These are phyloP conservation scores for Lanistes nyassanus DNA, from an alignment of 1,140 invertebrate genomes.

Conservation along the genomic window DNA sequence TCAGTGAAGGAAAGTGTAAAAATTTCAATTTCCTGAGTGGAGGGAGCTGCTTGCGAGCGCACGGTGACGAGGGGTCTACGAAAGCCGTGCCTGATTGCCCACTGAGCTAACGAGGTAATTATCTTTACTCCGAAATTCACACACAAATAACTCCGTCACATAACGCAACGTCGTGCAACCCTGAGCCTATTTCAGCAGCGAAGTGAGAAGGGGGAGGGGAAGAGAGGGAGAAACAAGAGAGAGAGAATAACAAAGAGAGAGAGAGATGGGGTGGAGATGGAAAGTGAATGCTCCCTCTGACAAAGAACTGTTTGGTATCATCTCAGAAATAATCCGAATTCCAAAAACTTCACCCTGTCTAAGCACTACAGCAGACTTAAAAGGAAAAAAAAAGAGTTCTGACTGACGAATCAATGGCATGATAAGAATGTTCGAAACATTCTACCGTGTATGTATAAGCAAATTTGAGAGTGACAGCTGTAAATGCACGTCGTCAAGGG, in stretches of 20 bases:
- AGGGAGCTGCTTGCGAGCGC: neutral
- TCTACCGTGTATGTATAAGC: too few species aligned
- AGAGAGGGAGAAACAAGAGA: neutral
- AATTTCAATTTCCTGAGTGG: conserved; percentile 16
- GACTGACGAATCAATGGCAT: too few species aligned
- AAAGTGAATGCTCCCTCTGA: neutral
- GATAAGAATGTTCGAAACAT: too few species aligned
- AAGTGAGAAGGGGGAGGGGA: neutral
- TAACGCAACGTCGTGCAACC: neutral
- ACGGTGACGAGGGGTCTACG: neutral
- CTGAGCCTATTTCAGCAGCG: neutral
- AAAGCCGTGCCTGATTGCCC: conserved; percentile 10
- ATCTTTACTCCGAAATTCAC: conserved; percentile 17
- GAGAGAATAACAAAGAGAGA: neutral
- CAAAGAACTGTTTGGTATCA: neutral
- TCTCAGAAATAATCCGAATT: neutral
- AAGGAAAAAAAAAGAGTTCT: neutral
- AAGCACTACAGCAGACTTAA: neutral
- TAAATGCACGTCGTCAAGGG: too few species aligned
- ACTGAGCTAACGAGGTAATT: conserved; percentile 18
- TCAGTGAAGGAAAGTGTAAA: conserved; percentile 21
- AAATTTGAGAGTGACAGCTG: too few species aligned
- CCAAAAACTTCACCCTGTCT: neutral
- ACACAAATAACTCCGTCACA: conserved; percentile 18
- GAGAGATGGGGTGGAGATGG: neutral